Conservation (phyloP, 2,797 vertebrate species). For the Amniataba percoides region DNA sequence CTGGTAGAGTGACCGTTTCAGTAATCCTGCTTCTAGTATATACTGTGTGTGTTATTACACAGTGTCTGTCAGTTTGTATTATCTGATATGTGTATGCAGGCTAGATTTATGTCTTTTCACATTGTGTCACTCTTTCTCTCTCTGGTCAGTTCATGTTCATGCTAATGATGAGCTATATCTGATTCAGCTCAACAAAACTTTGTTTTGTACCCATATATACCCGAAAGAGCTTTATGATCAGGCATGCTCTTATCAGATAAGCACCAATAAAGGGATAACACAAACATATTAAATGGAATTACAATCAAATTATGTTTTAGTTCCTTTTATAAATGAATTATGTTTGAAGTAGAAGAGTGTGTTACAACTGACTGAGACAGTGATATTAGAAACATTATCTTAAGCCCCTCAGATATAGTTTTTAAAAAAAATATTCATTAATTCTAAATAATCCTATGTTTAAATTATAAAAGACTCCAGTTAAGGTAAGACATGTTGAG, state of each 20-base stretch:
- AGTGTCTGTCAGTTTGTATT: constrained; percentile 39
- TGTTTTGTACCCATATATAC: too few species aligned
- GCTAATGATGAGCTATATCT: constrained; percentile 15
- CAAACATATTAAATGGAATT: neutral
- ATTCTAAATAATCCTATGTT: neutral
- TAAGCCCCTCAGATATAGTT: neutral
- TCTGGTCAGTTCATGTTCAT: neutral
- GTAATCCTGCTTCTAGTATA: constrained; percentile 4
- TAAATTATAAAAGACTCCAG: neutral
- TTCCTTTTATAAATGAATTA: neutral
- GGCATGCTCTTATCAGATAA: neutral
- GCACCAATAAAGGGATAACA: neutral
- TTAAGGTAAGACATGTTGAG: too few species aligned
- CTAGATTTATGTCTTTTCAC: constrained; percentile 26
- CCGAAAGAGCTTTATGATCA: neutral
- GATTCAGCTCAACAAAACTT: constrained; percentile 1
- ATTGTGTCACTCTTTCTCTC: constrained; percentile 31
- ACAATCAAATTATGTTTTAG: neutral
- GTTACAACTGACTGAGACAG: too few species aligned
- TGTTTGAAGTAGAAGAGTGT: neutral
- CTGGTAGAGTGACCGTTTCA: constrained; percentile 6
- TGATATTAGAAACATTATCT: neutral
- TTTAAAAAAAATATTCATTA: neutral
- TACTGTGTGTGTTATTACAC: constrained; percentile 15
- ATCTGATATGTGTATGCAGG: constrained; percentile 15